A percentile compares a stretch with the other conserved stretches of the same genome.
Conservation (phyloP, 92 coral and sea anemone species). For the Epizoanthus scotinus region DNA sequence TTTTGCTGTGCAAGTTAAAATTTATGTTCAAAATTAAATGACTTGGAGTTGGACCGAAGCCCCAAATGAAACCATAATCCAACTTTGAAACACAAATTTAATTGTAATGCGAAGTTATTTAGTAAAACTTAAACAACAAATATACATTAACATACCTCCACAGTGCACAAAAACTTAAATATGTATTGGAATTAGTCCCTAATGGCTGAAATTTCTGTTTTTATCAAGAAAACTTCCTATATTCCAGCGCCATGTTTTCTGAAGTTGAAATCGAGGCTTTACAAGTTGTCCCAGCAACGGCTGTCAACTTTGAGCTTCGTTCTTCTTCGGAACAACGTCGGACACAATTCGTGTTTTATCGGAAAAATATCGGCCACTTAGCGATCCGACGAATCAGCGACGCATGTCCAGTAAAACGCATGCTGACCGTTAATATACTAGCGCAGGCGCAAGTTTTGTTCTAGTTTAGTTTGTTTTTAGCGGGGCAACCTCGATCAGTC, state of each 20-base stretch:
- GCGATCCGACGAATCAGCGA: too few relatives aligned
- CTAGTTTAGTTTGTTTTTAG: too few relatives aligned
- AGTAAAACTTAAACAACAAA: neutral
- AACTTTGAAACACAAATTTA: too few relatives aligned
- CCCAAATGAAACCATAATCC: too few relatives aligned
- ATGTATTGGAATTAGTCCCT: neutral
- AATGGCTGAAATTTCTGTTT: neutral
- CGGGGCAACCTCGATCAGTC: too few relatives aligned
- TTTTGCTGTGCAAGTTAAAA: neutral
- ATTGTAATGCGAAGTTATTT: too few relatives aligned
- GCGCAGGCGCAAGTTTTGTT: too few relatives aligned
- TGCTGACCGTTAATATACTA: too few relatives aligned
- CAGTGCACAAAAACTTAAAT: neutral
- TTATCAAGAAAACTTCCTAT: neutral
- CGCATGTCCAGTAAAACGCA: too few relatives aligned
- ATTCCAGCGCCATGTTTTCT: conserved; percentile 36
- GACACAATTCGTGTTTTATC: neutral
- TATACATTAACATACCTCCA: neutral
- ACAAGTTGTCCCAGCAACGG: conserved; percentile 28
- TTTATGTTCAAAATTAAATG: too few relatives aligned
- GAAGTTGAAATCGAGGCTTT: conserved; percentile 32
- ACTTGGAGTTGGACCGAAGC: too few relatives aligned
- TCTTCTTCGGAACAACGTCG: neutral
- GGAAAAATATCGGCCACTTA: neutral
- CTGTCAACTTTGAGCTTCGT: conserved; percentile 5